Evolutionary conservation across 2,113 vertebrate species (phyloP), one percentile per base, ranked within the genome.

Genomic region (Aspidoscelis tigris): DNA sequence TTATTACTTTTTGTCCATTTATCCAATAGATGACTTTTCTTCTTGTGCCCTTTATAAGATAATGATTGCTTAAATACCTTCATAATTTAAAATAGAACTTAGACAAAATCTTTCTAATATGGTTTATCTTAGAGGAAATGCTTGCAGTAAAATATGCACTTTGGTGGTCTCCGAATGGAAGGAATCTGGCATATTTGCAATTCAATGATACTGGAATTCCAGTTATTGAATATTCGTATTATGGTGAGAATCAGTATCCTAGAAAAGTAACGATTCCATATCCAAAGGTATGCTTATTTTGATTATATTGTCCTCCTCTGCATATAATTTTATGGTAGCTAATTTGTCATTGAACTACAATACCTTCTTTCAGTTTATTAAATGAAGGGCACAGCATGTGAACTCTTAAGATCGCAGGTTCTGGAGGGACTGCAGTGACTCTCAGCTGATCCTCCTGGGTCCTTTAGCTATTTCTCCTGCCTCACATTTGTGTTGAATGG

Each of bases 141-240:
- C 96, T 99, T 88, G 96, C 96, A n/a, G 96, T 96, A 76, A 98
- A 97, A 76, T 97, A 97, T 53, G 98, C 98, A 24, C 90, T 99
- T 43, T 99, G 98, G 98, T 99, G 99, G 98, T 99, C 99, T 87
- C 93, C 98, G 84, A 96, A 90, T 80, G 97, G 96, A 87, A 96
- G 88, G 85, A 97, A 94, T 86, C 93, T 99, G 93, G 97, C 98
- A 64, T 99, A 98, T 44, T 94, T 95, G 39, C 96, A 99, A 88
- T 97, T 99, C 92, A 98, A 99, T 92, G 98, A 99, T 89, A 97
- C 96, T 61, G 93, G 96, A 18, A 98, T 99, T 90, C 96, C 97
- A n/a, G 92, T 95, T 87, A 97, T 99, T 90, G 97, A 98, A 90
- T 99, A 97, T 91, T 93, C 97, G 0, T 97, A 96, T 96, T 99